Evolutionary conservation across 2,888 invertebrate species (phyloP), one percentile per base, ranked within the genome.

Genomic region (Eilema sororculum): DNA sequence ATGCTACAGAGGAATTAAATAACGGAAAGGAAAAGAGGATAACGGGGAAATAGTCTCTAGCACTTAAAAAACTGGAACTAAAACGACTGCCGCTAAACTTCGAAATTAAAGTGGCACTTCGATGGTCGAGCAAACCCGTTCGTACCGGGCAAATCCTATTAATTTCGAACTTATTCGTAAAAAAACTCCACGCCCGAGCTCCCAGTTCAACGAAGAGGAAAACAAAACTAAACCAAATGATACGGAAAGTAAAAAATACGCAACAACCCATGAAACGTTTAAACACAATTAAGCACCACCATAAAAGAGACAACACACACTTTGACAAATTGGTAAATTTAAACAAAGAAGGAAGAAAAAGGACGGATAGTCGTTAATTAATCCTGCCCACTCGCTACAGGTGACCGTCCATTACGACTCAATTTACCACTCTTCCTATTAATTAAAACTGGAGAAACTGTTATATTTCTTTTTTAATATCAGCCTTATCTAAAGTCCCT

Each of bases 381-480:
- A 73, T 75, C 71, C 62, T 56, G 9, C 52, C 68, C 69, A 76
- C 74, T 69, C 59, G 71, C 76, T 78, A 84, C 83, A 86, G 79
- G 80, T 85, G 77, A 76, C 60, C 72, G 73, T 69, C 71, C 67
- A 83, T 84, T 84, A 75, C 64, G 67, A 73, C 72, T 71, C 72
- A 78, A 82, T 80, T 82, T 70, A 72, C 73, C 68, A 74, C 62
- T 69, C 73, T 59, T 67, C 22, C 24, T 57, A 33, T 56, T 79
- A 77, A 84, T 84, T 84, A 79, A 77, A 77, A 77, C 70, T 76
- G 67, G 12, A 56, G 30, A 41, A 67, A 72, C 67, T 72, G 71
- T 76, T 52, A 62, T 52, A 52, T 57, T 64, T 46, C 12, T 63
- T 68, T 37, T 57, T n/a, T 58, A 64, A 65, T 56, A 65, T 24